These are phyloP conservation scores for Climacteris rufus DNA, from an alignment of 2,113 vertebrate genomes.

Conservation along the genomic window DNA sequence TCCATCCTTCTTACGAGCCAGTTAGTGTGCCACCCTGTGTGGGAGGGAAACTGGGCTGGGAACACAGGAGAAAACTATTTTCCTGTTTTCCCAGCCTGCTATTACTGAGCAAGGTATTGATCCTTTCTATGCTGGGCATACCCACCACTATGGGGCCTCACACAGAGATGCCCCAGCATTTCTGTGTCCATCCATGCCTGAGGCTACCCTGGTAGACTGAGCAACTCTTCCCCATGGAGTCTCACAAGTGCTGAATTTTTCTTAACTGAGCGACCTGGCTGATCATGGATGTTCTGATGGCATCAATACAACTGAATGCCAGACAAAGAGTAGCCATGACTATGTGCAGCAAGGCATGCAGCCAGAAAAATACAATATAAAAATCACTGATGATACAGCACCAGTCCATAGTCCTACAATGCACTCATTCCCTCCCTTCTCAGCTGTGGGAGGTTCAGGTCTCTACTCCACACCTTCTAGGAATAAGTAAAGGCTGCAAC, in stretches of 20 bases:
- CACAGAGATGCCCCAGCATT: neutral
- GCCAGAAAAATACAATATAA: neutral
- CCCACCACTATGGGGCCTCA: neutral
- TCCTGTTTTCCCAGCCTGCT: neutral
- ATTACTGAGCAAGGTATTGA: neutral
- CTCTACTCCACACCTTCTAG: neutral
- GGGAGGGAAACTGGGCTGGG: neutral
- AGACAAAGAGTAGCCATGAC: neutral
- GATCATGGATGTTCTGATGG: neutral
- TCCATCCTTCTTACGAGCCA: neutral
- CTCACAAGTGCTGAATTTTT: neutral
- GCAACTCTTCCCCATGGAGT: neutral
- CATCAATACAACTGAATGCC: neutral
- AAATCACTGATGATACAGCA: neutral
- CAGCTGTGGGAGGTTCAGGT: neutral
- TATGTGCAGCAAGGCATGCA: neutral
- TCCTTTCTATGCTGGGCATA: neutral
- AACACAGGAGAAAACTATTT: neutral
- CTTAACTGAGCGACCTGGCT: neutral
- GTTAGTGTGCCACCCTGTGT: accelerated
- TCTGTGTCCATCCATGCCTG: neutral
- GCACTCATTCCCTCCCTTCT: neutral
- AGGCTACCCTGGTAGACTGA: neutral
- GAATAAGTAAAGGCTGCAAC: neutral
- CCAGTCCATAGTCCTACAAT: neutral